Evolutionary conservation across 2,113 vertebrate species (phyloP).

Genomic region (Cairina moschata): DNA sequence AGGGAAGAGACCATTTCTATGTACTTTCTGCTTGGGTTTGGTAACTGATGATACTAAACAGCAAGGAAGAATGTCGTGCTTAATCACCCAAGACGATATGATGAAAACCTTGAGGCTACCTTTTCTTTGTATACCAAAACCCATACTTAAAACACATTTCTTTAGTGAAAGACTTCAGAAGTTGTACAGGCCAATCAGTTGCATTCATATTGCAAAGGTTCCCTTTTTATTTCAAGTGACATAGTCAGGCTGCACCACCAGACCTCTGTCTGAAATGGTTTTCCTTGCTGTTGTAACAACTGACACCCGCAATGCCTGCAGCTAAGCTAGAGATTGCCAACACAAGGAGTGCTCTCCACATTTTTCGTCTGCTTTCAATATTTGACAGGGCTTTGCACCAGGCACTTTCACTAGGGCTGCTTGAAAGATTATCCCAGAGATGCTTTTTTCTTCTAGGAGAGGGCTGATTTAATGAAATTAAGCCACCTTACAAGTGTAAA

Average conservation of each 20-base stretch:
- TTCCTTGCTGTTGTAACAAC: not conserved
- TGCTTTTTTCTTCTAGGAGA: not conserved
- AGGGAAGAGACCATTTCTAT: not conserved
- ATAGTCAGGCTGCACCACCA: not conserved
- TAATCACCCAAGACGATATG: not conserved
- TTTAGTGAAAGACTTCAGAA: not conserved
- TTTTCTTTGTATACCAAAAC: not conserved
- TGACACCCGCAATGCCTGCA: not conserved
- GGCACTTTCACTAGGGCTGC: not conserved
- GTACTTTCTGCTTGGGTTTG: not conserved
- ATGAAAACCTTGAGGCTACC: not conserved
- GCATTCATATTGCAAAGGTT: not conserved
- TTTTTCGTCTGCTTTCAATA: not conserved
- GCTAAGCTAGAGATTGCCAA: not conserved
- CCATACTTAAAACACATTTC: not conserved
- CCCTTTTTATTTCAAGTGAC: not conserved
- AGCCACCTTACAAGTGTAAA: not conserved
- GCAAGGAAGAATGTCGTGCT: not conserved
- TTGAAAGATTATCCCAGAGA: not conserved
- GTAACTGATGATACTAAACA: not conserved
- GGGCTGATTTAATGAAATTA: not conserved
- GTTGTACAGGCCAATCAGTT: not conserved
- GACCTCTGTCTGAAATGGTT: not conserved
- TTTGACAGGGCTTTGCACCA: not conserved
- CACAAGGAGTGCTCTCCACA: not conserved